Evolutionary conservation across 2,113 vertebrate genomes (phyloP), one percentile per base, ranked within the genome.

Genomic region (Tyrannus savana): DNA sequence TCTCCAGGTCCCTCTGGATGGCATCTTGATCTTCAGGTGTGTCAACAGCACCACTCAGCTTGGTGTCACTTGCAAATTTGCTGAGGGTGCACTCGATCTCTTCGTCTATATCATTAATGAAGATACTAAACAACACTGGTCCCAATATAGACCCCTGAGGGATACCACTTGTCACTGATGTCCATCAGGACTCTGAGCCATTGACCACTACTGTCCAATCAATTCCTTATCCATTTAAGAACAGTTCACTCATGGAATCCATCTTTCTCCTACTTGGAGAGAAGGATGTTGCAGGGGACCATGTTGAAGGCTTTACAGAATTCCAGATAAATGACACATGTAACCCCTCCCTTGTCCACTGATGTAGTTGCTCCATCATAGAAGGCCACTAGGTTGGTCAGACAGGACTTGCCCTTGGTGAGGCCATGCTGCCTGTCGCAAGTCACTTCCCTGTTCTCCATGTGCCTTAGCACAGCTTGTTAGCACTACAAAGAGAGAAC

Each of bases 11-110:
- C 11, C 42, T 56, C 14, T 31, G 12, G 11, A 42, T 42, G 35
- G 14, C 31, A 56, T 31, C 22, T 28, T 0, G 0, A 42, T 4
- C 67, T 41, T 71, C 56, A 41, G 31, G 19, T 41, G 23, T 41
- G 41, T 71, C 41, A 63, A 0, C 25, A 42, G 58, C 75, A 64
- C 6, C 41, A 49, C 25, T 49, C 58, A 64, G 31, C 50, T 49
- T 2, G 0, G 17, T 18, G 50, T 42, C 35, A 58, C 3, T 31
- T 44, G 67, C 22, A 3, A 37, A 5, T 27, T 14, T 50, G 37
- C 42, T 64, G 52, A 66, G 31, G 8, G 21, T 50, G 18, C 18
- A 44, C 12, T 50, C 0, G 1, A 66, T 50, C 31, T 37, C 14
- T 73, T 44, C 0, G 0, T 50, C 31, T 81, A 8, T 56, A 33